Base-by-base conservation (phyloP, 2,113 vertebrate genomes). In the Pelecanoides urinatrix region DNA sequence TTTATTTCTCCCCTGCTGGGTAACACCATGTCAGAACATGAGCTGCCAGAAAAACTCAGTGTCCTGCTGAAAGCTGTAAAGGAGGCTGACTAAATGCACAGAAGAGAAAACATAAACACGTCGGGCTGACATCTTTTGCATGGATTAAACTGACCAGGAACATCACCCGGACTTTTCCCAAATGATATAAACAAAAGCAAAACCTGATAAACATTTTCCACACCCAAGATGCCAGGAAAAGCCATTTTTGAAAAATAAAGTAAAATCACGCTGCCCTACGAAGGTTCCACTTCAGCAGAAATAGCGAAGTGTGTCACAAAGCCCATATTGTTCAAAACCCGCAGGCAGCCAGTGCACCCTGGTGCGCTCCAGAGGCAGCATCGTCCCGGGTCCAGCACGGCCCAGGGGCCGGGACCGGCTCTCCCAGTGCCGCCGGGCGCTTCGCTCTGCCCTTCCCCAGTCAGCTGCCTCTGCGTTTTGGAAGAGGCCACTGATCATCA, bases 1-100 rank as follows among this genome's bases (percentile, higher is more conserved):
- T 94, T 93, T 91, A 92, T 89, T 85, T 88, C 90, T 95, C 92
- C 96, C 97, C 96, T 65, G 96, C 96, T 96, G 96, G 87, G 96
- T 93, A 73, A 94, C 96, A 22, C 95, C 38, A 26, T 97, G 94
- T 94, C 80, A 22, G 94, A 95, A 13, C 96, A 58, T 1, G 67
- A 95, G 95, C 94, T 75, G 96, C 93, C 96, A 94, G 86, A 10
- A 97, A 45, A n/a, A 29, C 76, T 14, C 90, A 17, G 88, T 47
- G 82, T 92, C 91, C 88, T 29, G 38, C 88, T 75, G 71, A 63
- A 91, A 86, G 84, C 58, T 58, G 82, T n/a, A 26, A 63, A 80
- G 74, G 92, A 62, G 85, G 71, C 92, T 68, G 74, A 11, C 75
- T n/a, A 34, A 80, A 94, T 2, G 44, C 47, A 20, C n/a, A 5